Evolutionary conservation across 2,888 invertebrate genomes (phyloP), one percentile per base, ranked within the genome.

Genomic region (Rhynchonema sp.): DNA sequence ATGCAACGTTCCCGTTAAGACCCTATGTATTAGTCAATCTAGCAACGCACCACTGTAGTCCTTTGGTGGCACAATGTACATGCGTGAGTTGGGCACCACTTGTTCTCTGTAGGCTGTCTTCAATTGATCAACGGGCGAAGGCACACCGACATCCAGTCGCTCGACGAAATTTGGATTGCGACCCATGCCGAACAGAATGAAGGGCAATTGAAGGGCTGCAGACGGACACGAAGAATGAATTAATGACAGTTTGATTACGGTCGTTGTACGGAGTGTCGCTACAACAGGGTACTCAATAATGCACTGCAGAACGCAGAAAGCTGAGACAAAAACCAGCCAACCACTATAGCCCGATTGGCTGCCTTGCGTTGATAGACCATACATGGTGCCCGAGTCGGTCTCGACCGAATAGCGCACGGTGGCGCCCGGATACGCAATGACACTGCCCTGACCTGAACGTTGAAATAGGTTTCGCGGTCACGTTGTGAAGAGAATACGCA

Each of bases 81-180:
- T 85, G 75, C 98, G 94, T 0, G 94, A 92, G 73, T 98, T 96
- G 0, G 96, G 96, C 72, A 98, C 94, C 59, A 68, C 68, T 63
- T 28, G 67, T 65, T 59, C 55, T 56, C 58, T 62, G 46, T 0
- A 54, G 26, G 25, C 20, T 23, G 28, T 3, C 6, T 22, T 55
- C 2, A 1, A 2, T 13, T 9, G 27, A 1, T 1, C 27, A 13
- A 55, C 49, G 17, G 26, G 20, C 46, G 63, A 63, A 28, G 76
- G 75, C 22, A 79, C 69, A 13, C 88, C 87, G 1, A 91, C 87
- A 60, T 82, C 83, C 46, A 96, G 77, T 20, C 81, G 82, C 70
- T 96, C 94, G 0, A 98, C 87, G 77, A 96, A 98, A 77, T 98
- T 98, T 1, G 96, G 94, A 46, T 91, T 91, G 62, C 91, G 82